phyloP scores from a whole-genome alignment of 2,113 vertebrate genomes.

The Xenus cinereus region DNA sequence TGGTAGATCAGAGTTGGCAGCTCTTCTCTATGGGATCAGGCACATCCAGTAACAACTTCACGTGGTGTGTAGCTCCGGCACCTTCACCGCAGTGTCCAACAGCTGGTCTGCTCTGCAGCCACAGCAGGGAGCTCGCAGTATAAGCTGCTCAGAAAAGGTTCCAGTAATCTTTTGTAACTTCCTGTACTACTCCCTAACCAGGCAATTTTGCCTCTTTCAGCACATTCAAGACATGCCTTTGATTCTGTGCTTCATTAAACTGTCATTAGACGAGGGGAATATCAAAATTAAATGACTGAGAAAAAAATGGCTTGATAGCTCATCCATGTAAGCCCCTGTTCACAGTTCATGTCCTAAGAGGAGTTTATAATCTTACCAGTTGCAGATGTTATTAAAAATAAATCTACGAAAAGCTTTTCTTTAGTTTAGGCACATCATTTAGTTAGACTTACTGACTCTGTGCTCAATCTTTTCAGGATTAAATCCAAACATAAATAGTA shows the following conservation, averaged over 20 bases:
- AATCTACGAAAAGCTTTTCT: neutral
- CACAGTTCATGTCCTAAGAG: slow-evolving; percentile 36
- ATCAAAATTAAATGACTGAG: slow-evolving; percentile 58
- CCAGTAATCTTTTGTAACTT: slow-evolving; percentile 56
- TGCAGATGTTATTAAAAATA: neutral
- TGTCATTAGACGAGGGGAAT: slow-evolving; percentile 63
- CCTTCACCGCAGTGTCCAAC: neutral
- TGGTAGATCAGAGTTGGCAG: neutral
- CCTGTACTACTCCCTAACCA: slow-evolving; percentile 38
- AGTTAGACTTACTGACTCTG: neutral
- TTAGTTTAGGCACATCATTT: neutral
- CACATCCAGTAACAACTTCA: neutral
- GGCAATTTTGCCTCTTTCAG: slow-evolving; percentile 52
- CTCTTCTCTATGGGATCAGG: neutral
- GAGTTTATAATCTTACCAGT: slow-evolving; percentile 28
- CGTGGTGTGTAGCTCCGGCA: neutral
- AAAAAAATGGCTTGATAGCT: slow-evolving; percentile 37
- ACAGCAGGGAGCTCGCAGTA: slow-evolving; percentile 22
- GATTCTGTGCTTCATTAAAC: slow-evolving; percentile 73
- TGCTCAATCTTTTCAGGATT: neutral
- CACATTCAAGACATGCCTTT: slow-evolving; percentile 52
- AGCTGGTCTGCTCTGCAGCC: slow-evolving; percentile 34
- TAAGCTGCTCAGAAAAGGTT: slow-evolving; percentile 21
- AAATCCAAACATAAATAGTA: neutral
- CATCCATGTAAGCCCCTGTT: slow-evolving; percentile 1